These are phyloP conservation scores for Periplaneta americana DNA, from an alignment of 1,140 invertebrate genomes.

Conservation along the genomic window DNA sequence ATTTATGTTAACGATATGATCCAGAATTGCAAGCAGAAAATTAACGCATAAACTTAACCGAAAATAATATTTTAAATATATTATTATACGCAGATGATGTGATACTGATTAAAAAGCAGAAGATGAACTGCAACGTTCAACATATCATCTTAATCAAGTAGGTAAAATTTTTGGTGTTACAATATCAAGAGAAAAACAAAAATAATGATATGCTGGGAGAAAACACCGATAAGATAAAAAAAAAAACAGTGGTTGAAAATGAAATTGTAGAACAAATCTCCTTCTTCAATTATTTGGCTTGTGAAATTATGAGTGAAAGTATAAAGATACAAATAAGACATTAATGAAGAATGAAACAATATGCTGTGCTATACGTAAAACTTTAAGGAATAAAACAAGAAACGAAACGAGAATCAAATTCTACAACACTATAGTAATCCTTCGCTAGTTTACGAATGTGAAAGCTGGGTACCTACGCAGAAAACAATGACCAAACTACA, in stretches of 20 bases:
- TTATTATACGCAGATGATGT: not conserved
- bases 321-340: no score
- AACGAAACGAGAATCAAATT: no score
- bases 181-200: not conserved
- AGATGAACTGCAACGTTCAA: not conserved
- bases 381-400: no score
- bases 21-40: not conserved
- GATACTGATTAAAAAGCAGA: not conserved
- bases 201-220: not conserved
- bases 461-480: no score
- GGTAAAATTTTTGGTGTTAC: not conserved
- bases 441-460: no score
- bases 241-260: not conserved
- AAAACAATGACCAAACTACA: no score
- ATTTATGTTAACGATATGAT: not conserved
- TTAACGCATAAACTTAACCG: not conserved
- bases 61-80: not conserved
- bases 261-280: not conserved
- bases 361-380: no score
- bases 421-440: no score
- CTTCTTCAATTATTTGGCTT: no score
- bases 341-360: no score
- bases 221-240: not conserved
- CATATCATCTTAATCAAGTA: not conserved
- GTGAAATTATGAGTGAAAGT: no score